Evolutionary conservation across 2,888 invertebrate genomes (phyloP), one percentile per base, ranked within the genome.

Genomic region (Eupithecia exiguata): DNA sequence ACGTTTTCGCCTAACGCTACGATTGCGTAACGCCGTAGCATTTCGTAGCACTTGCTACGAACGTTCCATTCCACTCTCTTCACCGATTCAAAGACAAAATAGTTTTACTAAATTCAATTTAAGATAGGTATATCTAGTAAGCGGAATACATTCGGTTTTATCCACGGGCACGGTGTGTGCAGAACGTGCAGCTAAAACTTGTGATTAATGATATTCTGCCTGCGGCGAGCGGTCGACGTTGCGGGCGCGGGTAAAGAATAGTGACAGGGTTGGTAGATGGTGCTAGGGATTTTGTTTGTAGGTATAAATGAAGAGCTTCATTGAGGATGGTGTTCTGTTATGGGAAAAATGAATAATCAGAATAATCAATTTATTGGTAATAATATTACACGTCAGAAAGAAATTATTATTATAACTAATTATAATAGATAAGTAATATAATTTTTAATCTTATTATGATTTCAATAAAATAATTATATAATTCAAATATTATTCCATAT

Each of bases 151-250:
- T 79, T 78, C 77, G 77, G 78, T 79, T 78, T 79, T 77, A 78
- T 79, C 77, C 77, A 74, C 72, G 73, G 74, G 75, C 72, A 78
- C 80, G 84, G 84, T 86, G 89, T 88, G 88, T 88, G 89, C 89
- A 88, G 87, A 88, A 85, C 87, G 87, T 91, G 91, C 88, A 91
- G 86, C 90, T 90, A 90, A 89, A 91, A 89, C 87, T 89, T 84
- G 89, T 93, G 93, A 94, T 94, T 93, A 93, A 94, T 94, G 92
- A 86, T 86, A 77, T 75, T 83, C 83, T 87, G 90, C 87, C 90
- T 88, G 88, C 88, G 88, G 88, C 88, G 90, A 90, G 91, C 90
- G 87, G 88, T 85, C 89, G 89, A 83, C 87, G 87, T 88, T 91
- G 88, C 87, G 89, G 88, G 84, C 84, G 84, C 81, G 70, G 30